Percentiles rank a stretch among this genome's conserved stretches.
phyloP scores from a whole-genome alignment of 1,140 invertebrate genomes.

The Babylonia areolata region DNA sequence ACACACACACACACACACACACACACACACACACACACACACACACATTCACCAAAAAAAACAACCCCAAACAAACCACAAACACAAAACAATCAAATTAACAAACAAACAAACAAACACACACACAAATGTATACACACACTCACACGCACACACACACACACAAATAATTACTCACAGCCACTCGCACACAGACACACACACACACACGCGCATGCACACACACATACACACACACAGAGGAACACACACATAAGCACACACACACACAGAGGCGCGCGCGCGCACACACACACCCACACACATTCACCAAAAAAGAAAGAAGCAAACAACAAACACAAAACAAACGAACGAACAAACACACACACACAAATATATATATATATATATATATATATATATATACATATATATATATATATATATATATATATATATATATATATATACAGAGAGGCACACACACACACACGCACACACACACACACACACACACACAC shows the following conservation, averaged over 20 bases:
- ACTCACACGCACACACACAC: neutral
- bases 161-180: neutral
- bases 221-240: neutral
- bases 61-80: too few relatives aligned
- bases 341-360: neutral
- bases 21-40: neutral
- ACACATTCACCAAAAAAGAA: neutral
- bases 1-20: conserved; percentile 12
- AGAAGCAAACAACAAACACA: neutral
- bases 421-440: neutral
- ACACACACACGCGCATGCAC: neutral
- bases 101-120: neutral
- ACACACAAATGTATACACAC: neutral
- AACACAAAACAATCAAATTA: too few relatives aligned
- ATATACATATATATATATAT: neutral
- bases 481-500: neutral
- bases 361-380: neutral
- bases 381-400: neutral
- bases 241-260: neutral
- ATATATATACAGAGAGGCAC: neutral
- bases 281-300: neutral
- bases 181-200: neutral
- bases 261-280: neutral
- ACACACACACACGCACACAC: neutral
- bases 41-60: neutral